Percentiles rank a stretch among this genome's conserved stretches.
These are phyloP conservation scores for Drosophila subobscura DNA, from an alignment of 1,140 invertebrate genomes.

Conservation along the genomic window DNA sequence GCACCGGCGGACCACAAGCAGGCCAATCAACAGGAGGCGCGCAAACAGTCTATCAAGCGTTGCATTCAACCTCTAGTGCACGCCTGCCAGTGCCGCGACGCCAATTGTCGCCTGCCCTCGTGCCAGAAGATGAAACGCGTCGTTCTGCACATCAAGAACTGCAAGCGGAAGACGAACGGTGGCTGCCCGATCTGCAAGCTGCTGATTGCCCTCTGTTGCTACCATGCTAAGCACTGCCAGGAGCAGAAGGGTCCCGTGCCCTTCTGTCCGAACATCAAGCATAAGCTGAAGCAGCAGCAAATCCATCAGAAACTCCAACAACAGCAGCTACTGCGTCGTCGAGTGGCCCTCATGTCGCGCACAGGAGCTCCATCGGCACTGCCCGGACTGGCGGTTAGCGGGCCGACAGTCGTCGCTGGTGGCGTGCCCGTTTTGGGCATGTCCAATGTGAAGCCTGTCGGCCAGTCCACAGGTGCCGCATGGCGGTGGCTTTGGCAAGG, in stretches of 20 bases:
- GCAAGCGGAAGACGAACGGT: constrained; percentile 97
- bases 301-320: constrained; percentile 95
- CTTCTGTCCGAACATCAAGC: constrained; percentile 99
- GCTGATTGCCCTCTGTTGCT: constrained; percentile 98
- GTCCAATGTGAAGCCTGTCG: constrained; percentile 74
- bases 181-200: constrained; percentile 99
- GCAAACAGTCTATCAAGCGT: constrained; percentile 96
- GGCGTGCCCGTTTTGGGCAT: constrained; percentile 67
- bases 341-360: constrained; percentile 97
- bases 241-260: constrained; percentile 98
- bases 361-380: constrained; percentile 84
- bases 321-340: constrained; percentile 92
- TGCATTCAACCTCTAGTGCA: constrained; percentile 99
- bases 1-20: constrained; percentile 94
- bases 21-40: constrained; percentile 94
- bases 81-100: constrained; percentile 98
- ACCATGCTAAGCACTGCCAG: constrained; percentile 99
- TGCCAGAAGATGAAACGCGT: constrained; percentile 99
- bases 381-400: constrained; percentile 67
- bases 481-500: constrained; percentile 87
- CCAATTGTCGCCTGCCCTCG: constrained; percentile 97
- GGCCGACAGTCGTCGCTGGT: constrained; percentile 83
- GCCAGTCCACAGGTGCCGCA: constrained; percentile 86
- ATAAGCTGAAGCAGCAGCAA: constrained; percentile 98
- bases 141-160: constrained; percentile 97